Conservation (phyloP, 1,140 invertebrate genomes). For the Brachionus rubens region DNA sequence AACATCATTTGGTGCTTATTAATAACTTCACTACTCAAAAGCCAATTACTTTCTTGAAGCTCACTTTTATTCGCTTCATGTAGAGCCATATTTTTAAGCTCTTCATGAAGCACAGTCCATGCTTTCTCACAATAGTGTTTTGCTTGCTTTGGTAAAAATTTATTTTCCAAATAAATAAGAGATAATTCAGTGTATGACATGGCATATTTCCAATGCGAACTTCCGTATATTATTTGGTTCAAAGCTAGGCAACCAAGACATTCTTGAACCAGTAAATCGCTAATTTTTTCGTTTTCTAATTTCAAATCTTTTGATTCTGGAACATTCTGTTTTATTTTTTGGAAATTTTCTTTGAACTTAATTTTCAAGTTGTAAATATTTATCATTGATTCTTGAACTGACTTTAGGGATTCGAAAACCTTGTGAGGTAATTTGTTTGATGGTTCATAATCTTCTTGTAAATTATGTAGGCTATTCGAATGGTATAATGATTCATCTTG, state of each 20-base stretch:
- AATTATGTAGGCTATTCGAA: background rate
- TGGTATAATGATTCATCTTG: background rate
- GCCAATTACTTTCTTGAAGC: background rate
- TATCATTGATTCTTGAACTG: background rate
- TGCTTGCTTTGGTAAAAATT: background rate
- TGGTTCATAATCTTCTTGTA: conserved; percentile 5
- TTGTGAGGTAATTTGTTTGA: background rate
- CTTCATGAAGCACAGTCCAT: background rate
- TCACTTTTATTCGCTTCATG: background rate
- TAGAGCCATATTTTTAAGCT: background rate
- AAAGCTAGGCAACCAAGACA: background rate
- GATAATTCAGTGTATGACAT: conserved; percentile 18
- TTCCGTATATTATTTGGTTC: background rate
- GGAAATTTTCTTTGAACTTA: conserved; percentile 3
- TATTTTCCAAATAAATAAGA: conserved; percentile 3
- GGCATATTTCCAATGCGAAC: conserved; percentile 10
- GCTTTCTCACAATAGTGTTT: conserved; percentile 17
- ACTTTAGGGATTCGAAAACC: background rate
- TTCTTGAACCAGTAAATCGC: background rate
- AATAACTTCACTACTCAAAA: background rate
- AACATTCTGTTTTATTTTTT: background rate
- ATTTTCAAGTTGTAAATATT: conserved; percentile 30
- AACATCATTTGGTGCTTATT: conserved; percentile 33
- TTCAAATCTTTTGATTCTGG: background rate
- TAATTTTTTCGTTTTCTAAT: background rate